Conservation (phyloP, 2,888 invertebrate species). For the Plemyria rubiginata region DNA sequence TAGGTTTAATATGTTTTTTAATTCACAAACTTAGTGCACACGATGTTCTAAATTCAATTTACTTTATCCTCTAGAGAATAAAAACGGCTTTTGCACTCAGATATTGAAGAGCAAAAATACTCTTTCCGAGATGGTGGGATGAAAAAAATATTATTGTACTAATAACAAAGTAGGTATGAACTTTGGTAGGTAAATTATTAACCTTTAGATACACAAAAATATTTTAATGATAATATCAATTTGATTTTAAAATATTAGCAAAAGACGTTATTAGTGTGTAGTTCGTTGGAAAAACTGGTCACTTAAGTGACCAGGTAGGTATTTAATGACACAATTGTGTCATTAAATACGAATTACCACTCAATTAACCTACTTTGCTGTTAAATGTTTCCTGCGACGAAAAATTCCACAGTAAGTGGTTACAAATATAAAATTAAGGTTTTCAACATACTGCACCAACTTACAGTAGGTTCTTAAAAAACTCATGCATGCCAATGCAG, state of each 20-base stretch:
- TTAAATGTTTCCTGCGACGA: constrained; percentile 30
- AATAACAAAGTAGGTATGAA: neutral
- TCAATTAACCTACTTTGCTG: constrained; percentile 39
- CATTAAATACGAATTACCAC: constrained; percentile 43
- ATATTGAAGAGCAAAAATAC: too few relatives aligned
- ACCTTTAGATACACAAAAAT: constrained; percentile 3
- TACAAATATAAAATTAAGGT: constrained; percentile 6
- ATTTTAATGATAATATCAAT: constrained; percentile 31
- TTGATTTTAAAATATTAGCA: constrained; percentile 32
- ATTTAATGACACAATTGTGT: too few relatives aligned
- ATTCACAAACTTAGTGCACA: too few relatives aligned
- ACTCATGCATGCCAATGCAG: too few relatives aligned
- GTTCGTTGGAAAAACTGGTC: constrained; percentile 28
- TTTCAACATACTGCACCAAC: neutral
- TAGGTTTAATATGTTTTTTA: too few relatives aligned
- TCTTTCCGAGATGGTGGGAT: too few relatives aligned
- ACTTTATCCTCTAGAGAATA: too few relatives aligned
- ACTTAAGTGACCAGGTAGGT: too few relatives aligned
- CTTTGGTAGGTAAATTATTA: neutral
- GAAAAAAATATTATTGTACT: too few relatives aligned
- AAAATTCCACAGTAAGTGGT: constrained; percentile 20
- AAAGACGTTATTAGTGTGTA: constrained; percentile 30
- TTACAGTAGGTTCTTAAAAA: neutral
- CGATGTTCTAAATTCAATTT: too few relatives aligned
- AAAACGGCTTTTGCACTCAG: too few relatives aligned